phyloP scores from a whole-genome alignment of 2,797 vertebrate species.

The Sciaenops ocellatus region DNA sequence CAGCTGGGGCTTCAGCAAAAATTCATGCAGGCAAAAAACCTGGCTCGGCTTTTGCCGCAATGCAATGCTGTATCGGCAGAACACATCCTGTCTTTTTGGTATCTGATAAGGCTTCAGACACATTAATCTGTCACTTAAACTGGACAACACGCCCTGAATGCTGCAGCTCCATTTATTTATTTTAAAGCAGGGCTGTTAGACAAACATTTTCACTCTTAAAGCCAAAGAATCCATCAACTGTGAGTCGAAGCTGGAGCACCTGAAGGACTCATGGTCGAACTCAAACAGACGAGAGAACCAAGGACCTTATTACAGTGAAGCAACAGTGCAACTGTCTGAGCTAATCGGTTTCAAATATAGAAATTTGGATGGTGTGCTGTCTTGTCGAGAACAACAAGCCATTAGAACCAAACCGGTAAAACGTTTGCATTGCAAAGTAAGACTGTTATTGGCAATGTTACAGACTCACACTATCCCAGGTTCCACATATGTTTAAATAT shows the following conservation, averaged over 20 bases:
- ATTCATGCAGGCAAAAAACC: background rate
- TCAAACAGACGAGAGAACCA: background rate
- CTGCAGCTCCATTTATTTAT: background rate
- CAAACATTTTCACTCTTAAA: background rate
- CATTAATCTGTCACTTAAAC: background rate
- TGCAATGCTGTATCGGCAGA: background rate
- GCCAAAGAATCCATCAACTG: background rate
- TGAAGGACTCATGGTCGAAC: background rate
- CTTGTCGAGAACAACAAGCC: conserved; percentile 8
- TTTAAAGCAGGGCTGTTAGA: background rate
- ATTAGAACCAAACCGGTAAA: background rate
- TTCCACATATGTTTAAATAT: conserved; percentile 43
- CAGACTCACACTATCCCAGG: conserved; percentile 8
- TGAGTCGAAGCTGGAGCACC: background rate
- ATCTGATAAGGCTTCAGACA: background rate
- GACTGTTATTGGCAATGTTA: background rate
- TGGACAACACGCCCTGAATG: background rate
- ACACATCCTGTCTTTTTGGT: background rate
- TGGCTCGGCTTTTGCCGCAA: background rate
- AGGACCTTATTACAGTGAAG: background rate
- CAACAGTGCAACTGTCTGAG: background rate
- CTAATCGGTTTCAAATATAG: conserved; percentile 22
- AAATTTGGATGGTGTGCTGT: background rate
- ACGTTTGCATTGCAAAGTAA: conserved; percentile 26
- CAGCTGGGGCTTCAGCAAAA: background rate